phyloP scores from a whole-genome alignment of 2,797 vertebrate species.

The Acanthiza pusilla region DNA sequence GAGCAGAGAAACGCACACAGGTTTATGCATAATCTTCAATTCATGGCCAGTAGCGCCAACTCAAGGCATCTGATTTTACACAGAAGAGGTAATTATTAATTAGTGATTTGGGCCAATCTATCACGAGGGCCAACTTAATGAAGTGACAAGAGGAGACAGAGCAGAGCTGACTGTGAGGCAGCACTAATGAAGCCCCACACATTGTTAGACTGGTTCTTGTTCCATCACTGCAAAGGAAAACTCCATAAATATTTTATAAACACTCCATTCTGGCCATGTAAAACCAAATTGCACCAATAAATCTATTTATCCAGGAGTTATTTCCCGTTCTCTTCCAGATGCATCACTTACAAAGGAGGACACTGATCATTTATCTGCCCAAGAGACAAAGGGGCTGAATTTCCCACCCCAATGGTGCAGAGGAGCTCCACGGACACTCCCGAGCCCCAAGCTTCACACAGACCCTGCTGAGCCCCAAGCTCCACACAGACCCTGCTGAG shows the following conservation, averaged over 20 bases:
- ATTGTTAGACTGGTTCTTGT: conserved; percentile 7
- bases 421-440: fast-evolving
- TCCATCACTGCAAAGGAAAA: conserved; percentile 27
- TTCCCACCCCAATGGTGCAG: fast-evolving
- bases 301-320: conserved; percentile 50
- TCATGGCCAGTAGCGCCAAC: conserved; percentile 30
- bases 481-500: fast-evolving
- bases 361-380: not conserved
- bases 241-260: conserved; percentile 71
- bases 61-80: conserved; percentile 44
- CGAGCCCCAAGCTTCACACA: not conserved
- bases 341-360: not conserved
- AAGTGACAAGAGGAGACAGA: conserved; percentile 32
- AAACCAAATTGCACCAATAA: conserved; percentile 52
- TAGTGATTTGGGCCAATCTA: conserved; percentile 56
- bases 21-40: conserved; percentile 63
- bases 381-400: not conserved
- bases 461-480: fast-evolving
- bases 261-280: conserved; percentile 25
- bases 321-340: conserved; percentile 42
- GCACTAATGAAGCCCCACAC: conserved; percentile 14
- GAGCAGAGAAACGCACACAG: conserved; percentile 53
- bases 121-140: conserved; percentile 6
- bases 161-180: not conserved
- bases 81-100: conserved; percentile 64